phyloP scores from a whole-genome alignment of 2,797 vertebrate species.

The Ctenosaura bakeri region DNA sequence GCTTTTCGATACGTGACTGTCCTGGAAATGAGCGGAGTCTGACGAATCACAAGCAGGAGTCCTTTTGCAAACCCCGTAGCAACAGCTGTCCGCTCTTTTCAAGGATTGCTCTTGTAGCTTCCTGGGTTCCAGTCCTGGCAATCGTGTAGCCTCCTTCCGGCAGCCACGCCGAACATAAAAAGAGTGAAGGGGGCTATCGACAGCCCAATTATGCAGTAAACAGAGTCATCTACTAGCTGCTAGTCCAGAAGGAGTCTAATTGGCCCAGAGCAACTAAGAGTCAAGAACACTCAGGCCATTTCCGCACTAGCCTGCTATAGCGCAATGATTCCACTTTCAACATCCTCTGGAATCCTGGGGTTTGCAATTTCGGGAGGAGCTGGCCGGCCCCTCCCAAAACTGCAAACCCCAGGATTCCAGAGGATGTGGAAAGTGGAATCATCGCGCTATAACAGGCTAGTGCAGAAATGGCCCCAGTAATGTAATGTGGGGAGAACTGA shows the following conservation, averaged over 20 bases:
- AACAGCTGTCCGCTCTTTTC: background rate
- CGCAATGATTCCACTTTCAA: too few relatives aligned
- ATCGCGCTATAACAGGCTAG: too few relatives aligned
- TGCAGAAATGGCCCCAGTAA: too few relatives aligned
- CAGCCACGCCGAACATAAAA: background rate
- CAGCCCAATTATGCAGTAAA: background rate
- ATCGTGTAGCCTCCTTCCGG: background rate
- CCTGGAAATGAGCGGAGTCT: background rate
- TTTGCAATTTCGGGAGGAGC: too few relatives aligned
- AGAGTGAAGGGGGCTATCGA: background rate
- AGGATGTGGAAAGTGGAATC: too few relatives aligned
- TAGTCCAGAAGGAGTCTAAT: background rate
- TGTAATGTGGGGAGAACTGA: background rate
- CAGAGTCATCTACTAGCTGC: background rate
- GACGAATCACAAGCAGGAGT: background rate
- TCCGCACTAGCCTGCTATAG: too few relatives aligned
- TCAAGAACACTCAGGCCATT: background rate
- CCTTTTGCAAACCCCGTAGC: background rate
- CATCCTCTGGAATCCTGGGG: too few relatives aligned
- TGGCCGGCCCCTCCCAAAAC: too few relatives aligned
- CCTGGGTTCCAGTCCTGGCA: background rate
- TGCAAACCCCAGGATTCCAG: too few relatives aligned
- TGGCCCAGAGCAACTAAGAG: background rate
- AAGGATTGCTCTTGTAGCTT: background rate
- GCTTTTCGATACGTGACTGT: too few relatives aligned